Evolutionary conservation across 2,888 invertebrate genomes (phyloP), one percentile per base, ranked within the genome.

Genomic region (Trissoscelio sp.): DNA sequence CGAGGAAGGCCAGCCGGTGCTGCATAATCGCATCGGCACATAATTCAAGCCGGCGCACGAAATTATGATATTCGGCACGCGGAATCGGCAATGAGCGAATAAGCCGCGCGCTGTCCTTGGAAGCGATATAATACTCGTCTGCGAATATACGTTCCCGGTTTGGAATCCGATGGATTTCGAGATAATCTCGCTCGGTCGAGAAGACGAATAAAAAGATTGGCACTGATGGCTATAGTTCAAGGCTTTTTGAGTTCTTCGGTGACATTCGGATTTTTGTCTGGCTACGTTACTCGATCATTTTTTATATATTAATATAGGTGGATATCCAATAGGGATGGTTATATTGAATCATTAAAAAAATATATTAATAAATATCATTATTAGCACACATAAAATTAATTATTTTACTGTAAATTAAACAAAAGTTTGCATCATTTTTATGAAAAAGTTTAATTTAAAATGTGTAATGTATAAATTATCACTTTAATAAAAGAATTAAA

Each of bases 91-190:
- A 70, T 70, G 64, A 64, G 64, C 55, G 12, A 39, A n/a, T 20
- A 9, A 39, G 16, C 28, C 57, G 28, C 24, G 18, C 18, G 18
- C 3, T 60, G 77, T 77, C 77, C 77, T 77, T 77, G 77, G 20
- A 2, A 53, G 12, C 51, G 58, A 31, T 46, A 48, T 31, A n/a
- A 55, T 24, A 39, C 44, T 57, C 16, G 31, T 42, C 20, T 37
- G 22, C 39, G 31, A 70, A 62, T 62, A 53, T 34, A 14, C 42
- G 44, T 34, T 70, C 48, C 64, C 46, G 55, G 55, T 39, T 70
- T 44, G 78, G 64, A 55, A 62, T 70, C 70, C 64, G 70, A 78
- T 70, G 78, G 70, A 48, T 70, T 62, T 57, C 57, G 9, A 55
- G 78, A 70, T 78, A 64, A 78, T 34, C 55, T 64, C 46, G 37